These are phyloP conservation scores for Eupithecia dodoneata DNA, from an alignment of 2,888 invertebrate species.

Conservation along the genomic window DNA sequence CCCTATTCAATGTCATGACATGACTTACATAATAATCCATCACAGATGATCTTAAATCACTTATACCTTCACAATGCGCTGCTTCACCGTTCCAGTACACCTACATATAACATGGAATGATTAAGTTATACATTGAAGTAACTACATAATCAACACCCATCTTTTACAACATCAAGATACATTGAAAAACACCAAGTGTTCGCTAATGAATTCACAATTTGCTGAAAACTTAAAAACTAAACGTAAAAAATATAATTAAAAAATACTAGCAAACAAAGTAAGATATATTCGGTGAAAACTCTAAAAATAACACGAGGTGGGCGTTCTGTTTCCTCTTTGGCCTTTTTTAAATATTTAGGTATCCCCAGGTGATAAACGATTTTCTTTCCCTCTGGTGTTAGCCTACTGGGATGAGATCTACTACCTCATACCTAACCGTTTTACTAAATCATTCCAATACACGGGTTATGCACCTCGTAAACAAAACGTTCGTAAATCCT, in stretches of 20 bases:
- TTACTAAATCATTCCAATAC: constrained; percentile 6
- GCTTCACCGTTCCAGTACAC: constrained; percentile 29
- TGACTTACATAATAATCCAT: constrained; percentile 35
- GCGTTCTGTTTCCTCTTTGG: constrained; percentile 6
- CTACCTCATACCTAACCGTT: background rate
- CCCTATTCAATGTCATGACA: constrained; percentile 11
- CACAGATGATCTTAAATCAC: constrained; percentile 36
- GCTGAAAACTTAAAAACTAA: background rate
- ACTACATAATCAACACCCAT: constrained; percentile 2
- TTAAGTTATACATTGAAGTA: constrained; percentile 19
- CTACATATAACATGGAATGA: constrained; percentile 34
- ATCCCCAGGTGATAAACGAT: background rate
- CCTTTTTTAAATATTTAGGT: background rate
- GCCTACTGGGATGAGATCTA: background rate
- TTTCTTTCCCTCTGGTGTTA: constrained; percentile 4
- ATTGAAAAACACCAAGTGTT: background rate
- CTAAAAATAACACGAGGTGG: background rate
- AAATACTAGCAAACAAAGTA: background rate
- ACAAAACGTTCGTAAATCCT: constrained; percentile 2
- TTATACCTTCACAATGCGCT: constrained; percentile 18
- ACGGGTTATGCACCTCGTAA: background rate
- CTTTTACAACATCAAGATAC: constrained; percentile 7
- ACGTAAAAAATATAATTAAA: background rate
- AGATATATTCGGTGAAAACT: constrained; percentile 1
- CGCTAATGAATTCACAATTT: background rate